These are phyloP conservation scores for Nasonia vitripennis DNA, from an alignment of 1,140 invertebrate species.

Conservation along the genomic window DNA sequence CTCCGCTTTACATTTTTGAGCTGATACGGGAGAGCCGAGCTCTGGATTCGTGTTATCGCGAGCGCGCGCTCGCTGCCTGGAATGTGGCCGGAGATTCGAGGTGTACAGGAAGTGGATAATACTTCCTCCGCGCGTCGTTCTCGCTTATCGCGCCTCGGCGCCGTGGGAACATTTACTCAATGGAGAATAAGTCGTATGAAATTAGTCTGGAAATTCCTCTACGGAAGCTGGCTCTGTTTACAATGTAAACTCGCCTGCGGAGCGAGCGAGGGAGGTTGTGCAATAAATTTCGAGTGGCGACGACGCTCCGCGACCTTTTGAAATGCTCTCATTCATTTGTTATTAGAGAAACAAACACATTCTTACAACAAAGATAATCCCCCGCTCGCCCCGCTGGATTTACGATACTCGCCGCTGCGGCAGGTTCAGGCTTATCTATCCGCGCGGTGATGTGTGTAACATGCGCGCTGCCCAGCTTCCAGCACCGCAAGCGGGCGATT, in stretches of 20 bases:
- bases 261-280: not conserved
- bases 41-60: slow-evolving; percentile 37
- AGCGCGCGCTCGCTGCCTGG: slow-evolving; percentile 1
- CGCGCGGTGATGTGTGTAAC: not conserved
- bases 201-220: slow-evolving; percentile 51
- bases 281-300: slow-evolving; percentile 5
- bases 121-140: slow-evolving; percentile 33
- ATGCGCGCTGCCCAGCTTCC: not conserved
- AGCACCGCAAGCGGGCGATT: not conserved
- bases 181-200: slow-evolving; percentile 44
- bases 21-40: slow-evolving; percentile 6
- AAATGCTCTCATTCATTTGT: too few relatives aligned
- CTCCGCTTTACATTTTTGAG: slow-evolving; percentile 24
- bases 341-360: too few relatives aligned
- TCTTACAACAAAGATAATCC: too few relatives aligned
- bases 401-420: not conserved
- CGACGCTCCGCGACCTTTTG: not conserved
- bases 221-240: slow-evolving; percentile 35
- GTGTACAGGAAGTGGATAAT: slow-evolving; percentile 45
- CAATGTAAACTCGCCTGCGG: slow-evolving; percentile 55
- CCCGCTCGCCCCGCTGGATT: not conserved
- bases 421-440: slow-evolving; percentile 5
- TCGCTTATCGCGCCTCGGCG: slow-evolving; percentile 48
- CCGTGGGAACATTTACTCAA: slow-evolving; percentile 56
- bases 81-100: slow-evolving; percentile 31